These are phyloP conservation scores for Trissolcus brochymenae DNA, from an alignment of 2,888 invertebrate species.

Conservation along the genomic window DNA sequence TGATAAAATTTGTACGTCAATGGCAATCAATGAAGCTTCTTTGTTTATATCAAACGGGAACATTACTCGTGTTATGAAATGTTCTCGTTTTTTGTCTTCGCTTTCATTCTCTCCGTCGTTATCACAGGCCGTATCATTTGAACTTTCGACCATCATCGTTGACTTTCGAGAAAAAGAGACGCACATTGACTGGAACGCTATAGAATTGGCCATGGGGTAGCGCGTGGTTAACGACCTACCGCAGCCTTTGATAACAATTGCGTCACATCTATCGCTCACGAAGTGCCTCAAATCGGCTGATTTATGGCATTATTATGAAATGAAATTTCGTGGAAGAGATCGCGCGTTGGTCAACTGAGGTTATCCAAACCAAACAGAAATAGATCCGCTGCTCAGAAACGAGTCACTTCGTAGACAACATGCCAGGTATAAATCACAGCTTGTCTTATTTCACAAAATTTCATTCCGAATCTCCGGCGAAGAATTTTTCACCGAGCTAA, in stretches of 20 bases:
- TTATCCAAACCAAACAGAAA: slow-evolving; percentile 60
- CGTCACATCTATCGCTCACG: slow-evolving; percentile 49
- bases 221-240: slow-evolving; percentile 56
- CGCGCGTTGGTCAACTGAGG: slow-evolving; percentile 57
- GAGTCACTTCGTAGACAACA: slow-evolving; percentile 56
- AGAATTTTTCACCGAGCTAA: slow-evolving; percentile 51
- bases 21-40: slow-evolving; percentile 55
- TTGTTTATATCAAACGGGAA: slow-evolving; percentile 50
- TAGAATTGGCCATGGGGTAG: slow-evolving; percentile 36
- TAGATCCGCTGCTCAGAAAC: slow-evolving; percentile 54
- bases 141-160: slow-evolving; percentile 50
- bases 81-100: slow-evolving; percentile 16
- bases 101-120: slow-evolving; percentile 47
- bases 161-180: slow-evolving; percentile 24
- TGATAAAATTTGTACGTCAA: slow-evolving; percentile 53
- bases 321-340: slow-evolving; percentile 59
- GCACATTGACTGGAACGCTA: slow-evolving; percentile 14
- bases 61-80: slow-evolving; percentile 43
- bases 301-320: slow-evolving; percentile 59
- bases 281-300: slow-evolving; percentile 49
- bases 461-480: slow-evolving; percentile 50
- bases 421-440: slow-evolving; percentile 58
- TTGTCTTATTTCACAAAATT: slow-evolving; percentile 56
- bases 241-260: slow-evolving; percentile 56
- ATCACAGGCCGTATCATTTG: slow-evolving; percentile 52